phyloP scores from a whole-genome alignment of 2,113 vertebrate species.

The Budorcas taxicolor region DNA sequence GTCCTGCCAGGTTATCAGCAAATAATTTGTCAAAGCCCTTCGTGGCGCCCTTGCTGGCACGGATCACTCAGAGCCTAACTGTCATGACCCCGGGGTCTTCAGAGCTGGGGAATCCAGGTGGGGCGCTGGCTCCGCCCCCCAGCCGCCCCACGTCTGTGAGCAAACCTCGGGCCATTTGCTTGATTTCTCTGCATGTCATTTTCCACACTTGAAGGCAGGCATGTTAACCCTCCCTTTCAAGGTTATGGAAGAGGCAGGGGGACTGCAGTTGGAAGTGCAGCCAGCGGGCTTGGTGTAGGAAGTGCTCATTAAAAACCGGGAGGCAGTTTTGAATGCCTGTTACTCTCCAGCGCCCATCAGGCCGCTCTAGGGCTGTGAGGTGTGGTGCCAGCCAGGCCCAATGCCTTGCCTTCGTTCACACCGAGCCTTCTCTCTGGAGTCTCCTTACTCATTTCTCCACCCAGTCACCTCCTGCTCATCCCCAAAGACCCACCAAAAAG shows the following conservation, averaged over 20 bases:
- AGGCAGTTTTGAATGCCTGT: rapidly evolving
- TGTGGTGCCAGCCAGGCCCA: rapidly evolving
- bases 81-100: not conserved
- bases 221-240: rapidly evolving
- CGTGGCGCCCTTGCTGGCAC: slow-evolving; percentile 10
- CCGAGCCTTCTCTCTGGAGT: not conserved
- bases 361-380: not conserved
- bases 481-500: not conserved
- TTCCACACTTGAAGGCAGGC: not conserved
- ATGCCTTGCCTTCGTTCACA: not conserved
- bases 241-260: not conserved
- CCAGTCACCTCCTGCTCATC: not conserved
- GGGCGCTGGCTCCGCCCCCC: not conserved
- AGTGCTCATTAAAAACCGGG: not conserved
- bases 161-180: not conserved
- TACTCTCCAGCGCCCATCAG: rapidly evolving
- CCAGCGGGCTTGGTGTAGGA: not conserved
- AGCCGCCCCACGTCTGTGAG: rapidly evolving
- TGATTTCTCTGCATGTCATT: not conserved
- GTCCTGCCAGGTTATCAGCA: slow-evolving; percentile 50
- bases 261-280: not conserved
- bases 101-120: not conserved
- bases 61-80: not conserved
- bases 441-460: not conserved
- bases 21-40: slow-evolving; percentile 36